Evolutionary conservation across 2,113 vertebrate species (phyloP).

Genomic region (Corythoichthys haematopterus): DNA sequence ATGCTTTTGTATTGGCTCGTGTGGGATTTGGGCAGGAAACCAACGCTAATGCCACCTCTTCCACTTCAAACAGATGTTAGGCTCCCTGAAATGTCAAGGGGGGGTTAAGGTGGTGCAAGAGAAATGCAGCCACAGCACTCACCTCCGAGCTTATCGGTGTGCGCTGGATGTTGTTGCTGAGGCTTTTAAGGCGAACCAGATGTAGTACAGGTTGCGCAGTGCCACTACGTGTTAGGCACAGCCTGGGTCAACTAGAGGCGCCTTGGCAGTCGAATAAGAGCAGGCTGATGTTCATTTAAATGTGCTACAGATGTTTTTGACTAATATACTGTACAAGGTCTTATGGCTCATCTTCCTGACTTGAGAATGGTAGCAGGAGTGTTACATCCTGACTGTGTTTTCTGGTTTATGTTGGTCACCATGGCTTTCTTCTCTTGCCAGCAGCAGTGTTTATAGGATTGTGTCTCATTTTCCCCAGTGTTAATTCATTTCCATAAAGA

Average conservation of each 20-base stretch:
- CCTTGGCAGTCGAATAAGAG: slow-evolving; percentile 24
- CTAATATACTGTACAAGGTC: slow-evolving; percentile 24
- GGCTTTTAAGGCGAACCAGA: slow-evolving; percentile 66
- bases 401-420: slow-evolving; percentile 46
- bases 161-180: slow-evolving; percentile 41
- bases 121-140: slow-evolving; percentile 51
- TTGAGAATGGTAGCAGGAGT: slow-evolving; percentile 40
- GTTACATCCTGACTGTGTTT: slow-evolving; percentile 52
- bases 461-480: slow-evolving; percentile 68
- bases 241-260: slow-evolving; percentile 51
- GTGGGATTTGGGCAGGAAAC: slow-evolving; percentile 74
- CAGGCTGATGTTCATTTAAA: slow-evolving; percentile 46
- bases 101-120: slow-evolving; percentile 51
- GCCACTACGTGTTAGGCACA: slow-evolving; percentile 63
- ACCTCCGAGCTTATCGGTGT: slow-evolving; percentile 56
- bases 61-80: slow-evolving; percentile 73
- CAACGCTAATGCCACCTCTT: slow-evolving; percentile 71
- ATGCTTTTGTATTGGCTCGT: slow-evolving; percentile 69
- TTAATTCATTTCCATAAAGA: slow-evolving; percentile 68
- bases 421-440: slow-evolving; percentile 59
- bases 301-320: slow-evolving; percentile 47
- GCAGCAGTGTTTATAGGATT: slow-evolving; percentile 65
- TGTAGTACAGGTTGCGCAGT: slow-evolving; percentile 44
- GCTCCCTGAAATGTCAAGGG: slow-evolving; percentile 72
- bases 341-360: slow-evolving; percentile 18